A percentile compares a stretch with the other conserved stretches of the same genome.
Conservation (phyloP, 2,113 vertebrate genomes). For the Ptilorrhoa leucosticta region DNA sequence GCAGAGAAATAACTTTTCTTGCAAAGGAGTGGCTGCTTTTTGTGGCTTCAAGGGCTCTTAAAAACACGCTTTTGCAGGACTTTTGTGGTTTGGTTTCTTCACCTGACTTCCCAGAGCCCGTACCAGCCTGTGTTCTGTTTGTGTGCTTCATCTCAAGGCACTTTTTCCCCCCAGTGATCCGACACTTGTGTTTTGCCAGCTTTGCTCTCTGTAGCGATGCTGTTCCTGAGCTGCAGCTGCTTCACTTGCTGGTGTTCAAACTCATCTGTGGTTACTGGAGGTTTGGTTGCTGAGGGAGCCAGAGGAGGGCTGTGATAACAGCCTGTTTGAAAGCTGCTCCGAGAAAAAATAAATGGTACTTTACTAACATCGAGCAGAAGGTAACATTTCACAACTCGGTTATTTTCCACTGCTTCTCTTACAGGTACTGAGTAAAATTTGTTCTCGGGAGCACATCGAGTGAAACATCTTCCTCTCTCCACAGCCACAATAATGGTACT, state of each 20-base stretch:
- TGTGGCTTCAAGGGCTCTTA: background rate
- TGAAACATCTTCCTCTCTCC: background rate
- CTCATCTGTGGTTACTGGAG: background rate
- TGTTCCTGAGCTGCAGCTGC: background rate
- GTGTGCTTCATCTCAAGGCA: background rate
- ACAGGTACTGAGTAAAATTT: background rate
- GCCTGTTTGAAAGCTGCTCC: background rate
- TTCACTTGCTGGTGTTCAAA: background rate
- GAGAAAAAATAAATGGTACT: background rate
- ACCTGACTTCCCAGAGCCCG: background rate
- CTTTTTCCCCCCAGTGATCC: background rate
- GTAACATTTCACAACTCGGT: background rate
- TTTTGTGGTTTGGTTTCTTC: background rate
- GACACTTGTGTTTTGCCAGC: background rate
- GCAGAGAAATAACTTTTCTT: background rate
- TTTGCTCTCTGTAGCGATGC: background rate
- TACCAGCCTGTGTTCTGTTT: background rate
- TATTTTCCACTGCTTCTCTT: background rate
- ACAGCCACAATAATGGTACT: background rate
- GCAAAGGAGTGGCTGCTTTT: background rate
- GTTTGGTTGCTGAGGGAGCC: background rate
- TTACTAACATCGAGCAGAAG: rapidly evolving
- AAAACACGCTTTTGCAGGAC: background rate
- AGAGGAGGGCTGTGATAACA: background rate
- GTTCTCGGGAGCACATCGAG: background rate